Percentiles rank a stretch among this genome's conserved stretches.
phyloP scores from a whole-genome alignment of 2,888 invertebrate genomes.

The Melanostoma scalare region DNA sequence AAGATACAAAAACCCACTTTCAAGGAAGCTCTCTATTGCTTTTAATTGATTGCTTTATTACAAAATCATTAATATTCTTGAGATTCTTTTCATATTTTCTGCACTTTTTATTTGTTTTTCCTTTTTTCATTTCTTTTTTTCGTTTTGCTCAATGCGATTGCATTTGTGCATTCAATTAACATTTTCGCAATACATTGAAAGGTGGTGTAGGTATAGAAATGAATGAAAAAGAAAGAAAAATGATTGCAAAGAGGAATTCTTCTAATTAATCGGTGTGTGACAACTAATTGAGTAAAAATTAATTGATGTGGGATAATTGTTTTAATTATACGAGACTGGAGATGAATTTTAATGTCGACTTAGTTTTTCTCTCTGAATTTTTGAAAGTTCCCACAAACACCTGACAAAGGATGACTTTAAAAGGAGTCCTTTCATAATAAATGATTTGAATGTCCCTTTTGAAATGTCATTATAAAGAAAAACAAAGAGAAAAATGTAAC shows the following conservation, averaged over 20 bases:
- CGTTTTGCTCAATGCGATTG: conserved; percentile 17
- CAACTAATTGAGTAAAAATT: conserved; percentile 52
- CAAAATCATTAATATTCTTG: conserved; percentile 64
- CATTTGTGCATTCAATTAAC: conserved; percentile 61
- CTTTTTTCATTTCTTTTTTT: neutral
- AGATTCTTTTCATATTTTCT: conserved; percentile 49
- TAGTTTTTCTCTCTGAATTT: conserved; percentile 4
- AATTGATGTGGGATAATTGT: conserved; percentile 56
- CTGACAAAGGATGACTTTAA: conserved; percentile 23
- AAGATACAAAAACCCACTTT: conserved; percentile 23
- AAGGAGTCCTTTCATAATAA: neutral
- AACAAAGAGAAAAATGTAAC: neutral
- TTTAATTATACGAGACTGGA: conserved; percentile 43
- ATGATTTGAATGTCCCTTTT: neutral
- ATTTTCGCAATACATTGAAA: conserved; percentile 34
- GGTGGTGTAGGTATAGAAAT: conserved; percentile 7
- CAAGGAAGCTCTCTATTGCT: conserved; percentile 12
- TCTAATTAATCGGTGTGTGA: conserved; percentile 67
- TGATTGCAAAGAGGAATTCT: conserved; percentile 42
- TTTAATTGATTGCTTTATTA: conserved; percentile 66
- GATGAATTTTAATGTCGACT: conserved; percentile 21
- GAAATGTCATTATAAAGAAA: neutral
- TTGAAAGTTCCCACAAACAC: neutral
- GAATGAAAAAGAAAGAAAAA: conserved; percentile 29
- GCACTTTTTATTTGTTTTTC: neutral